Base-by-base conservation (phyloP, 2,113 vertebrate species). In the Coptodon bakossiorum region DNA sequence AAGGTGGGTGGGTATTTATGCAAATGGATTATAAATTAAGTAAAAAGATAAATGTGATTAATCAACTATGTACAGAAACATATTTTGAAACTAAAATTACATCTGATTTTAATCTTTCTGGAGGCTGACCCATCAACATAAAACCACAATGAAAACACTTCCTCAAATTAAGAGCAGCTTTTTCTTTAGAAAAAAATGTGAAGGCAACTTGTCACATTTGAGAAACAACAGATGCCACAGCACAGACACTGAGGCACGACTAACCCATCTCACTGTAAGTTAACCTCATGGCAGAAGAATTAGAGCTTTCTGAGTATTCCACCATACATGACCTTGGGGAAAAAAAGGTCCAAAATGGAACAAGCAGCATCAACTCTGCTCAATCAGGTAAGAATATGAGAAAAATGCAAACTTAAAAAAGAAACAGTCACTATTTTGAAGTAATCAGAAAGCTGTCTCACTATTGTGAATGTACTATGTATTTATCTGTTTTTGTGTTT, bases 321-420 rank as follows among this genome's bases (percentile, higher is more conserved):
- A 78, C 1, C 3, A 5, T 6, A 5, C 4, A 78, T 2, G 73
- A 80, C 9, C 6, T 9, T 4, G 4, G 2, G 16, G 22, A 1
- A 8, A 3, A 12, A 7, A 22, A 22, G 0, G 22, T 7, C 19
- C 0, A 17, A 61, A 61, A 3, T 19, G 43, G 59, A 17, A 27
- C 4, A 38, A 56, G 43, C 14, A 6, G 7, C 2, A 1, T 2
- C 4, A 17, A 43, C 29, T 31, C 34, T 57, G 17, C 83, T 40
- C 81, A 36, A 40, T 16, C 91, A 87, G 89, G 90, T 93, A 88
- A 93, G 88, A 81, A 10, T 9, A 16, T 6, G 50, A 84, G 4
- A 48, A 14, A 40, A 40, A 22, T 68, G 19, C 1, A 76, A 7
- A 27, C 5, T 16, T 16, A 31, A 80, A 31, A 38, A 1, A n/a